A percentile compares a stretch with the other conserved stretches of the same genome.
Conservation (phyloP, 2,888 invertebrate species). For the Cepaea hortensis region DNA sequence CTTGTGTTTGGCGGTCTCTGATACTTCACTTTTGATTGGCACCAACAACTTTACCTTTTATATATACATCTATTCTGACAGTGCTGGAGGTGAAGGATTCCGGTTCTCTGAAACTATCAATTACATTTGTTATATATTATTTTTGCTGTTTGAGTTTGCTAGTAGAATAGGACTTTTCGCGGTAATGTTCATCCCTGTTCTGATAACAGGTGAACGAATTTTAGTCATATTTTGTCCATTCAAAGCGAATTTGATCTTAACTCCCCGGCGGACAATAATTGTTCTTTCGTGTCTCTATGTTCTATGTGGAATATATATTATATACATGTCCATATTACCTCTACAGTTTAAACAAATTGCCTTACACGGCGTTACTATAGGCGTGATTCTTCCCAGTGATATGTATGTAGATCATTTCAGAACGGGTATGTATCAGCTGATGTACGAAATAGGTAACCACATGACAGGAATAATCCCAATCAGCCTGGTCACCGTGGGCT, state of each 20-base stretch:
- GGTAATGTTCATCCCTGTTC: too few relatives aligned
- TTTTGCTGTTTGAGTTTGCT: not conserved
- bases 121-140: not conserved
- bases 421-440: not conserved
- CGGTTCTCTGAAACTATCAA: too few relatives aligned
- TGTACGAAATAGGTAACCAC: too few relatives aligned
- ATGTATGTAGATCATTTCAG: not conserved
- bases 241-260: too few relatives aligned
- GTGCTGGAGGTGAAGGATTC: not conserved
- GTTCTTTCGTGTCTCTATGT: too few relatives aligned
- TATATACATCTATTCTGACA: not conserved
- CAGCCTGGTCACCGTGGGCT: too few relatives aligned
- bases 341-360: not conserved
- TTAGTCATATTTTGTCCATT: too few relatives aligned
- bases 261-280: too few relatives aligned
- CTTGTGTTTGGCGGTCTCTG: too few relatives aligned
- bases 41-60: not conserved
- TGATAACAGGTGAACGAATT: too few relatives aligned
- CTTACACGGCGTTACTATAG: not conserved
- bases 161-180: not conserved
- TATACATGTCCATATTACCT: not conserved
- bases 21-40: not conserved
- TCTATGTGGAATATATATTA: too few relatives aligned
- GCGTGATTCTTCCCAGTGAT: not conserved
- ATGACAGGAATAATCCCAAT: too few relatives aligned